phyloP scores from a whole-genome alignment of 2,888 invertebrate genomes.

The Fragum fragum region DNA sequence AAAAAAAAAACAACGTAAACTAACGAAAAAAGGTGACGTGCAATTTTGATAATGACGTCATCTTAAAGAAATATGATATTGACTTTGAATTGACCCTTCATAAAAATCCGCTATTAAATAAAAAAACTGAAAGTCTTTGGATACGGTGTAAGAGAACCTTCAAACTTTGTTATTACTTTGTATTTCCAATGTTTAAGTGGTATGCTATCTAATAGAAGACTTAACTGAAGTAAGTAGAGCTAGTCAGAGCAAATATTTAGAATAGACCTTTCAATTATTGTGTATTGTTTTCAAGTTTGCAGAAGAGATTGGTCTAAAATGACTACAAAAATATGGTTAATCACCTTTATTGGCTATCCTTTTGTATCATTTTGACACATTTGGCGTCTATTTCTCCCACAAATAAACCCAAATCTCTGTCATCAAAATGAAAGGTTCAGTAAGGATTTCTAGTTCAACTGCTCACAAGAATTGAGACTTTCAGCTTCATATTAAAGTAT shows the following conservation, averaged over 20 bases:
- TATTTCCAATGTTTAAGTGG: background rate
- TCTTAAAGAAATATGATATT: too few species aligned
- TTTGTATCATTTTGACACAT: conserved; percentile 2
- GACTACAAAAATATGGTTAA: conserved; percentile 13
- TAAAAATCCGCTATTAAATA: too few species aligned
- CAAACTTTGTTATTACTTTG: background rate
- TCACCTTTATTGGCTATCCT: background rate
- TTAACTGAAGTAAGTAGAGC: background rate
- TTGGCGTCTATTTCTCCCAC: background rate
- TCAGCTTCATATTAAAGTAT: too few species aligned
- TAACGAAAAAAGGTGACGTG: too few species aligned
- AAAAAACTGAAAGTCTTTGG: too few species aligned
- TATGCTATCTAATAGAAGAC: background rate
- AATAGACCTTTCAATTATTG: background rate
- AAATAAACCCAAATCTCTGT: too few species aligned
- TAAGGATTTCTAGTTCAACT: too few species aligned
- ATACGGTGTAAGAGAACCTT: background rate
- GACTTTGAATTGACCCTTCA: too few species aligned
- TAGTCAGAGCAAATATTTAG: background rate
- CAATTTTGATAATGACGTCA: too few species aligned
- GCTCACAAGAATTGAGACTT: too few species aligned
- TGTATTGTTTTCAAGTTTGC: conserved; percentile 15
- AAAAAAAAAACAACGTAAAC: too few species aligned
- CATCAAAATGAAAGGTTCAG: too few species aligned
- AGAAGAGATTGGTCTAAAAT: conserved; percentile 5